Conservation (phyloP, 2,113 vertebrate genomes). For the Poeciliopsis prolifica region DNA sequence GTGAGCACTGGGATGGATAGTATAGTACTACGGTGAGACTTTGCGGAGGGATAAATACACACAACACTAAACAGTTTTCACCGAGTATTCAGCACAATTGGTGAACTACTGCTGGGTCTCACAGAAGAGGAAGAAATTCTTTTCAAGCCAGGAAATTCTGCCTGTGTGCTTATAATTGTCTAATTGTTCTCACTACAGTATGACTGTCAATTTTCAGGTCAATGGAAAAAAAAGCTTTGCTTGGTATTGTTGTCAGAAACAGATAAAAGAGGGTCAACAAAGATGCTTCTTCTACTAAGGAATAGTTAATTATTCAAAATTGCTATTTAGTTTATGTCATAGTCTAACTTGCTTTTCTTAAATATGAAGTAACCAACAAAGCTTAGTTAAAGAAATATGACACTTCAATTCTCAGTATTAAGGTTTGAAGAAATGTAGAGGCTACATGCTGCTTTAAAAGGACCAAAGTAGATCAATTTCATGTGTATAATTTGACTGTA, state of each 20-base stretch:
- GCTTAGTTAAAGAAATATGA: constrained; percentile 36
- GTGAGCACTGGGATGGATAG: constrained; percentile 40
- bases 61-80: constrained; percentile 40
- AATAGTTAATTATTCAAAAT: constrained; percentile 51
- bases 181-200: constrained; percentile 15
- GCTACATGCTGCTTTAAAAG: constrained; percentile 46
- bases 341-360: constrained; percentile 37
- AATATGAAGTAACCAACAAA: constrained; percentile 56
- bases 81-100: constrained; percentile 7
- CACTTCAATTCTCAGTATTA: constrained; percentile 25
- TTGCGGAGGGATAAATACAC: constrained; percentile 19
- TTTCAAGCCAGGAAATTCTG: neutral
- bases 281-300: constrained; percentile 20
- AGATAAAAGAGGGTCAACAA: constrained; percentile 15
- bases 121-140: neutral
- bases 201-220: neutral
- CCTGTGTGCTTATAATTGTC: constrained; percentile 14
- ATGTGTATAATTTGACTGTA: constrained; percentile 19
- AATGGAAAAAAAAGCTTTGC: constrained; percentile 5
- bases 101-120: constrained; percentile 2
- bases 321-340: constrained; percentile 37
- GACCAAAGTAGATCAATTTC: constrained; percentile 19
- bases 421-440: constrained; percentile 52
- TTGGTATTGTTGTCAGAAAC: constrained; percentile 40
- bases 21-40: constrained; percentile 27